These are phyloP conservation scores for Homarus americanus DNA, from an alignment of 1,140 invertebrate genomes.

Conservation along the genomic window DNA sequence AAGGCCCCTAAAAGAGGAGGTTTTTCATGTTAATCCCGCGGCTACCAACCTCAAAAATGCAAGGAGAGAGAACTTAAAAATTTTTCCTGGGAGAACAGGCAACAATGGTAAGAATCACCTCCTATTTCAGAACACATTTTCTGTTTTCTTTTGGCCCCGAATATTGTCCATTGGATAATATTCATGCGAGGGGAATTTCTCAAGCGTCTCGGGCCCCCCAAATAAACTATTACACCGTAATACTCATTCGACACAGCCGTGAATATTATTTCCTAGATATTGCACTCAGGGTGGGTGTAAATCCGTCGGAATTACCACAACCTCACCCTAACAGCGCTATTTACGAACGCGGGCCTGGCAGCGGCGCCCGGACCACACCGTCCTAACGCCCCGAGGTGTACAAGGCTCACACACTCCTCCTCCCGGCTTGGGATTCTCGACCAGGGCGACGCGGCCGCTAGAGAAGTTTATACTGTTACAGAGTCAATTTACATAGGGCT, in stretches of 20 bases:
- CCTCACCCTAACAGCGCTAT: slow-evolving; percentile 66
- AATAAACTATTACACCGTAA: slow-evolving; percentile 74
- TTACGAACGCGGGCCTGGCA: slow-evolving; percentile 54
- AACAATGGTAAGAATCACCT: slow-evolving; percentile 50
- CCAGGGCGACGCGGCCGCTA: slow-evolving; percentile 30
- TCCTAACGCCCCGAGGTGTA: neutral
- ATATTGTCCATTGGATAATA: slow-evolving; percentile 45
- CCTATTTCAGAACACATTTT: slow-evolving; percentile 52
- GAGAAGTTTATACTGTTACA: slow-evolving; percentile 71
- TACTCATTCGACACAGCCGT: slow-evolving; percentile 73
- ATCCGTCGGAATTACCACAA: slow-evolving; percentile 66
- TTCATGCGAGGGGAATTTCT: slow-evolving; percentile 43
- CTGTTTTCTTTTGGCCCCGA: slow-evolving; percentile 44
- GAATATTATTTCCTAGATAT: slow-evolving; percentile 65
- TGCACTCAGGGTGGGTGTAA: slow-evolving; percentile 73
- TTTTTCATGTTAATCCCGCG: neutral
- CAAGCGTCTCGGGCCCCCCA: slow-evolving; percentile 26
- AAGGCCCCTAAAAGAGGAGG: neutral
- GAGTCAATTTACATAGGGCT: slow-evolving; percentile 75
- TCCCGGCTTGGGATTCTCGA: slow-evolving; percentile 35
- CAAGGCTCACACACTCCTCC: slow-evolving; percentile 3
- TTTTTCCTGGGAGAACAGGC: neutral
- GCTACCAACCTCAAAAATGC: neutral
- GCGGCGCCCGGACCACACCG: slow-evolving; percentile 19
- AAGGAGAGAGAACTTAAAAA: neutral